Evolutionary conservation across 2,113 vertebrate species (phyloP).

Genomic region (Lamprotornis superbus): DNA sequence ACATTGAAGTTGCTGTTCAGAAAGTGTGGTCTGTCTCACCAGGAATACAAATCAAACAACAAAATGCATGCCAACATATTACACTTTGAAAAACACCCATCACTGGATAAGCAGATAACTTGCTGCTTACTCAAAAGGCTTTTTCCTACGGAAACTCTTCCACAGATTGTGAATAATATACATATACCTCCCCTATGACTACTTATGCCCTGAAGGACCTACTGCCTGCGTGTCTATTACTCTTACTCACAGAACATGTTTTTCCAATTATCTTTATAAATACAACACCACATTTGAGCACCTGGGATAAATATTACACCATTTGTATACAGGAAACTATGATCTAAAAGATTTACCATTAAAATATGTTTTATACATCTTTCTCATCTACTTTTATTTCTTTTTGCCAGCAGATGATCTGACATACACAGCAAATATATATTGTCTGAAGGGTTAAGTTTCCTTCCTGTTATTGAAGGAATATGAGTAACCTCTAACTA

Average conservation of each 20-base stretch:
- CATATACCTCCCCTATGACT: conserved; percentile 29
- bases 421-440: not conserved
- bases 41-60: conserved; percentile 2
- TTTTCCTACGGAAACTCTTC: conserved; percentile 22
- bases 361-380: conserved; percentile 24
- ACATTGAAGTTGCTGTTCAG: not conserved
- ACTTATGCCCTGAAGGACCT: conserved; percentile 32
- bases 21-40: not conserved
- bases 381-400: conserved; percentile 9
- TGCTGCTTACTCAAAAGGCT: conserved; percentile 4
- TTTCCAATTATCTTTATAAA: conserved; percentile 64
- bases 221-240: conserved; percentile 17
- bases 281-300: conserved; percentile 26
- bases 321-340: conserved; percentile 25
- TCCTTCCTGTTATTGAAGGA: conserved; percentile 35
- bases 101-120: not conserved
- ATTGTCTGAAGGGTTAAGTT: not conserved
- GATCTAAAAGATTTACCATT: conserved; percentile 13
- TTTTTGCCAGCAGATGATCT: conserved; percentile 11
- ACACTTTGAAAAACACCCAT: conserved; percentile 10
- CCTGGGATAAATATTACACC: conserved; percentile 52
- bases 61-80: conserved; percentile 10
- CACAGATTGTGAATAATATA: not conserved
- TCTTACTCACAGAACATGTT: conserved; percentile 39
- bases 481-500: not conserved